A percentile compares a stretch with the other conserved stretches of the same genome.
Evolutionary conservation across 2,888 invertebrate genomes (phyloP).

Genomic region (Sabatieria punctata): DNA sequence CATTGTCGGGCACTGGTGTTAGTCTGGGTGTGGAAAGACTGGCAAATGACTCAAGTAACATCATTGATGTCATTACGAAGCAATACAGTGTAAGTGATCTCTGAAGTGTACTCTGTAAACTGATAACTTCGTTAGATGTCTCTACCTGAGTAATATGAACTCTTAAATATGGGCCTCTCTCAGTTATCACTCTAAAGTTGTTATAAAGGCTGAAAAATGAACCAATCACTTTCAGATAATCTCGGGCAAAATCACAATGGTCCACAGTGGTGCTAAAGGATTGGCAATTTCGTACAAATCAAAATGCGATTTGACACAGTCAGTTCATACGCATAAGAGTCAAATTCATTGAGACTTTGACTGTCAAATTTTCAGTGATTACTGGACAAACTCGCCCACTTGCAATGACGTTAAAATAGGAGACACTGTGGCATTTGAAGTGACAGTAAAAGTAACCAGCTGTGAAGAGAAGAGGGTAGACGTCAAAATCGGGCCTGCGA

Average conservation of each 20-base stretch:
- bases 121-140: too few relatives aligned
- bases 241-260: constrained; percentile 8
- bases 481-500: constrained; percentile 78
- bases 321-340: too few relatives aligned
- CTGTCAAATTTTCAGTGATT: constrained; percentile 41
- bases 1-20: constrained; percentile 65
- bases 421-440: constrained; percentile 48
- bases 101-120: too few relatives aligned
- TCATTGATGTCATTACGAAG: constrained; percentile 77
- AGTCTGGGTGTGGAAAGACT: constrained; percentile 73
- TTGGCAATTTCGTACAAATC: constrained; percentile 70
- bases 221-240: constrained; percentile 4
- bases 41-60: constrained; percentile 81
- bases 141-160: too few relatives aligned
- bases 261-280: constrained; percentile 43
- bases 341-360: too few relatives aligned
- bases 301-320: too few relatives aligned
- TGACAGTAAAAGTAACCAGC: constrained; percentile 46
- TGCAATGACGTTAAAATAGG: constrained; percentile 81
- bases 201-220: too few relatives aligned
- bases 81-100: constrained; percentile 58
- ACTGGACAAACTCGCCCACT: constrained; percentile 55
- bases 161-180: too few relatives aligned
- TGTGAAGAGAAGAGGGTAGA: constrained; percentile 59
- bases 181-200: too few relatives aligned